Percentiles rank a stretch among this genome's conserved stretches.
Conservation (phyloP, 2,113 vertebrate genomes). For the Dasyornis broadbenti region DNA sequence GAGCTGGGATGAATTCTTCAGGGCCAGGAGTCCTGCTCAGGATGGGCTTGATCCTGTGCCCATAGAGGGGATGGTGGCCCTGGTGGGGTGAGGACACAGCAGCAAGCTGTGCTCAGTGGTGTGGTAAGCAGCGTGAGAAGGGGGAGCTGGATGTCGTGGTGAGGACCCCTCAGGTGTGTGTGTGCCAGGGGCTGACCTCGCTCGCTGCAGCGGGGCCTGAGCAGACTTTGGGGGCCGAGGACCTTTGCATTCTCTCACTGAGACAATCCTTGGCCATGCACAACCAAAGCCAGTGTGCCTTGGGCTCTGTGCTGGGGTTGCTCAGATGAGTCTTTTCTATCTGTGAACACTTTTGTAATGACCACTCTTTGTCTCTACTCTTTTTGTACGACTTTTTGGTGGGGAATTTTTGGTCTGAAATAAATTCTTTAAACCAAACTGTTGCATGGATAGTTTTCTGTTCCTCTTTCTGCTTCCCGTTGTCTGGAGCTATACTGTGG, state of each 20-base stretch:
- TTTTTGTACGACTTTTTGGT: background rate
- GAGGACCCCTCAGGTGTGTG: background rate
- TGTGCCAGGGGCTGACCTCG: background rate
- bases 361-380: background rate
- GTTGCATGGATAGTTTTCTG: background rate
- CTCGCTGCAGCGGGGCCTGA: background rate
- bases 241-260: conserved; percentile 45
- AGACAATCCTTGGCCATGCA: background rate
- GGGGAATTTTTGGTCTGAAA: background rate
- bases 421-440: background rate
- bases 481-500: background rate
- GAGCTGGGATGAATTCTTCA: background rate
- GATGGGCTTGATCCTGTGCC: background rate
- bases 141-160: background rate
- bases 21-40: background rate
- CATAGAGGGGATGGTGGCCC: accelerated
- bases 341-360: background rate
- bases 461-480: background rate
- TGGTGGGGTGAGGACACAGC: background rate
- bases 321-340: conserved; percentile 13
- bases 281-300: background rate
- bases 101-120: background rate
- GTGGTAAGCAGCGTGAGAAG: too few relatives aligned
- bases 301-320: background rate
- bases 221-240: background rate